Conservation (phyloP, 2,113 vertebrate genomes). For the Anolis carolinensis region DNA sequence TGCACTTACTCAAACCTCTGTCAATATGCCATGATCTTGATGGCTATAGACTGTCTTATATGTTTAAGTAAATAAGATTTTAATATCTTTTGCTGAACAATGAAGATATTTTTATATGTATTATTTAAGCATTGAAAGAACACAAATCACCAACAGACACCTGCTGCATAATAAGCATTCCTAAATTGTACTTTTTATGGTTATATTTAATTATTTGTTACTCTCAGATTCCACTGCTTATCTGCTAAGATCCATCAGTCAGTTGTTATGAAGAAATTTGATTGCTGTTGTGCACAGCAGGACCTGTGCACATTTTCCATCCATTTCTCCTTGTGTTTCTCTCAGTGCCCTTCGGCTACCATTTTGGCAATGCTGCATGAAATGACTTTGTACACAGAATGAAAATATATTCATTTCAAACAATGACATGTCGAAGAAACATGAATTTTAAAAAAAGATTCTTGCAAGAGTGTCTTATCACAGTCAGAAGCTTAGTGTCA, state of each 20-base stretch:
- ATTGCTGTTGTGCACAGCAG: conserved; percentile 69
- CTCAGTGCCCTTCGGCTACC: conserved; percentile 48
- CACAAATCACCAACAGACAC: conserved; percentile 49
- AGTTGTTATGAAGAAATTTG: conserved; percentile 63
- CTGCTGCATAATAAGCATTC: conserved; percentile 42
- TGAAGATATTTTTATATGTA: conserved; percentile 67
- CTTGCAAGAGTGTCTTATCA: conserved; percentile 47
- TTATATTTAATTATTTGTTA: conserved; percentile 59
- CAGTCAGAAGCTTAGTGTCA: conserved; percentile 31
- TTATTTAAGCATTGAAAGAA: conserved; percentile 62
- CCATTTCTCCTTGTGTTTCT: conserved; percentile 12
- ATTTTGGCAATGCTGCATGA: conserved; percentile 60
- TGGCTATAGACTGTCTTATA: conserved; percentile 43
- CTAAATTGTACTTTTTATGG: conserved; percentile 62
- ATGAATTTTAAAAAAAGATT: conserved; percentile 57
- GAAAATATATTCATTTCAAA: conserved; percentile 42
- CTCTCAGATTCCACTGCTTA: conserved; percentile 37
- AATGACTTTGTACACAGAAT: conserved; percentile 58
- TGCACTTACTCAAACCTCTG: not conserved
- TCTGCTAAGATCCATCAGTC: conserved; percentile 54
- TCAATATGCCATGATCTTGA: conserved; percentile 16
- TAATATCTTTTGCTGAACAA: conserved; percentile 13
- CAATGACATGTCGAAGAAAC: conserved; percentile 56
- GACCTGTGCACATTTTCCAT: conserved; percentile 64
- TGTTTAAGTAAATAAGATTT: conserved; percentile 47